Conservation (phyloP, 1,140 invertebrate genomes). For the Nebria ingens region DNA sequence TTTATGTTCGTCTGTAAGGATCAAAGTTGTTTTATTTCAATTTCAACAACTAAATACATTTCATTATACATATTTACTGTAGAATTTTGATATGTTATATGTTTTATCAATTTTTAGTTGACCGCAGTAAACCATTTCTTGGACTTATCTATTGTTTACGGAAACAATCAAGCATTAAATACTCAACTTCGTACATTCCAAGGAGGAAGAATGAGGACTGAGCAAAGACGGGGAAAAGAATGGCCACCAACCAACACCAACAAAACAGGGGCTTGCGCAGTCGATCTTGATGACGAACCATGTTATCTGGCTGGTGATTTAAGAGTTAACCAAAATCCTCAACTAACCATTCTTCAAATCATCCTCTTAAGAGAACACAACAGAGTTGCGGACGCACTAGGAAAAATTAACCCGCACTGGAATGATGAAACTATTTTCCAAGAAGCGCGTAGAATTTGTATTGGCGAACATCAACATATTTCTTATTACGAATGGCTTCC, state of each 20-base stretch:
- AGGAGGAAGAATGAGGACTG: slow-evolving; percentile 53
- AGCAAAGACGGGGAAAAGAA: slow-evolving; percentile 49
- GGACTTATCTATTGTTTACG: slow-evolving; percentile 79
- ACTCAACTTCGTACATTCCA: slow-evolving; percentile 48
- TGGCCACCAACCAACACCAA: slow-evolving; percentile 60
- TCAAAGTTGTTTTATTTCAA: too few relatives aligned
- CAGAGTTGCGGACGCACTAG: slow-evolving; percentile 61
- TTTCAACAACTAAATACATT: too few relatives aligned
- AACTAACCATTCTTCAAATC: slow-evolving; percentile 71
- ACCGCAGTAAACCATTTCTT: slow-evolving; percentile 73
- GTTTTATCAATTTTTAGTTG: slow-evolving; percentile 43
- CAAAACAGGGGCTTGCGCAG: slow-evolving; percentile 47
- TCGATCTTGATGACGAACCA: slow-evolving; percentile 44
- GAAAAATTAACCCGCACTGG: slow-evolving; percentile 75
- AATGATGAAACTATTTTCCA: slow-evolving; percentile 78
- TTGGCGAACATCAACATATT: slow-evolving; percentile 74
- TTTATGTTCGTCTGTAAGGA: too few relatives aligned
- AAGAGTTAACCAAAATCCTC: slow-evolving; percentile 78
- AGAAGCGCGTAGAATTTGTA: slow-evolving; percentile 68
- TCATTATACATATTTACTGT: not conserved
- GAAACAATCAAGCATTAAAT: slow-evolving; percentile 55
- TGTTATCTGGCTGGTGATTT: slow-evolving; percentile 71
- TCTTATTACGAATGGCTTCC: slow-evolving; percentile 81
- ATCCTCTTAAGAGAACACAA: slow-evolving; percentile 85
- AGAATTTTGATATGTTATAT: slow-evolving; percentile 5